These are phyloP conservation scores for Epistrophe eligans DNA, from an alignment of 2,888 invertebrate genomes.

Conservation along the genomic window DNA sequence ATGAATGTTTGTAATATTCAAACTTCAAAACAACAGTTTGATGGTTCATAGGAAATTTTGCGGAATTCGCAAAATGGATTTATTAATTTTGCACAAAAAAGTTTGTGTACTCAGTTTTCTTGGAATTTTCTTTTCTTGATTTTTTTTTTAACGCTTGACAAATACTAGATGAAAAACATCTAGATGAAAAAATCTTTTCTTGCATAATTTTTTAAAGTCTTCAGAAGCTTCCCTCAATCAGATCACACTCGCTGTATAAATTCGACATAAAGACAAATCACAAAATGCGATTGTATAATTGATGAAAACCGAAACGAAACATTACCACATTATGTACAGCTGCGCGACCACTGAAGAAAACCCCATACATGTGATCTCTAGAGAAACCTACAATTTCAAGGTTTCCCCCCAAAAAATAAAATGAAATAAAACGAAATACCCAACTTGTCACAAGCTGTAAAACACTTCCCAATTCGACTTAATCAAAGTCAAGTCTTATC, in stretches of 20 bases:
- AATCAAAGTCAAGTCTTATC: slow-evolving; percentile 69
- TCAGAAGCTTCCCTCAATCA: background rate
- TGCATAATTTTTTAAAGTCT: background rate
- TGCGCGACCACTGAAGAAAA: slow-evolving; percentile 14
- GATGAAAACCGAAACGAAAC: slow-evolving; percentile 63
- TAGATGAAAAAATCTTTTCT: background rate
- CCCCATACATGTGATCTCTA: slow-evolving; percentile 1
- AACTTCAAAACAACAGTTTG: too few relatives aligned
- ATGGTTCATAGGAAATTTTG: too few relatives aligned
- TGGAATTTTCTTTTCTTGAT: background rate
- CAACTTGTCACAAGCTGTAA: slow-evolving; percentile 66
- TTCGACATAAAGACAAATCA: slow-evolving; percentile 40
- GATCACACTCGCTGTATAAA: background rate
- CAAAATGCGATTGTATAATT: slow-evolving; percentile 49
- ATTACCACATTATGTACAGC: slow-evolving; percentile 52
- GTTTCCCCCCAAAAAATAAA: slow-evolving; percentile 8
- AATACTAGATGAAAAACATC: background rate
- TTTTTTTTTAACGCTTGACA: background rate
- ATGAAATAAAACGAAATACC: background rate
- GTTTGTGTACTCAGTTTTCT: background rate
- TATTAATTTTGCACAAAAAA: too few relatives aligned
- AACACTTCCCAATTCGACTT: slow-evolving; percentile 62
- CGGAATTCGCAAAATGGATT: too few relatives aligned
- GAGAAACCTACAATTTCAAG: background rate
- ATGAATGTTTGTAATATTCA: too few relatives aligned